Conservation (phyloP, 1,140 invertebrate species). For the Hetaerina americana region DNA sequence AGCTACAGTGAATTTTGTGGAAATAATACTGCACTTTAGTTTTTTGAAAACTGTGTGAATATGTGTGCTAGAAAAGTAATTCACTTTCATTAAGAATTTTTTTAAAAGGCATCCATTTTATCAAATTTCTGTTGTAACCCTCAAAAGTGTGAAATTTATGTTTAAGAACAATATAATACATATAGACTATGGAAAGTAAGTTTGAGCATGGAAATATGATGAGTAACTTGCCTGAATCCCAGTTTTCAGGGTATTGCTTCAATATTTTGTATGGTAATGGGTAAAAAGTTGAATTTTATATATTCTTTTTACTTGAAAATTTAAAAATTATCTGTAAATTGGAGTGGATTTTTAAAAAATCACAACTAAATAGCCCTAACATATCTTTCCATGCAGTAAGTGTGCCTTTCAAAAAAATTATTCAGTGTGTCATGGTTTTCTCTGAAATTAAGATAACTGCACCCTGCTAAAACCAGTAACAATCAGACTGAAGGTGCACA, state of each 20-base stretch:
- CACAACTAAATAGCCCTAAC: not conserved
- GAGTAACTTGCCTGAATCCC: not conserved
- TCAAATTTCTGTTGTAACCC: not conserved
- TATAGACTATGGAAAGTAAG: too few relatives aligned
- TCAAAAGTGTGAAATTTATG: too few relatives aligned
- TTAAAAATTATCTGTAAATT: not conserved
- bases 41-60: not conserved
- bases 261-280: not conserved
- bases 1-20: not conserved
- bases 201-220: not conserved
- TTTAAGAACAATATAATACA: too few relatives aligned
- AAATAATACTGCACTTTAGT: not conserved
- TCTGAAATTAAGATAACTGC: not conserved
- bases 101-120: not conserved
- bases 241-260: not conserved
- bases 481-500: not conserved
- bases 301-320: constrained; percentile 1
- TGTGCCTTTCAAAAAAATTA: not conserved
- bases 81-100: not conserved
- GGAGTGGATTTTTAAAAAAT: not conserved
- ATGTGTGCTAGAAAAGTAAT: not conserved
- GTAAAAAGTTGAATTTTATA: not conserved
- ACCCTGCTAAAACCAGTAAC: too few relatives aligned
- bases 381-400: not conserved
- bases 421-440: not conserved